Evolutionary conservation across 2,113 vertebrate genomes (phyloP).

Genomic region (Apistogramma diplotaenia): DNA sequence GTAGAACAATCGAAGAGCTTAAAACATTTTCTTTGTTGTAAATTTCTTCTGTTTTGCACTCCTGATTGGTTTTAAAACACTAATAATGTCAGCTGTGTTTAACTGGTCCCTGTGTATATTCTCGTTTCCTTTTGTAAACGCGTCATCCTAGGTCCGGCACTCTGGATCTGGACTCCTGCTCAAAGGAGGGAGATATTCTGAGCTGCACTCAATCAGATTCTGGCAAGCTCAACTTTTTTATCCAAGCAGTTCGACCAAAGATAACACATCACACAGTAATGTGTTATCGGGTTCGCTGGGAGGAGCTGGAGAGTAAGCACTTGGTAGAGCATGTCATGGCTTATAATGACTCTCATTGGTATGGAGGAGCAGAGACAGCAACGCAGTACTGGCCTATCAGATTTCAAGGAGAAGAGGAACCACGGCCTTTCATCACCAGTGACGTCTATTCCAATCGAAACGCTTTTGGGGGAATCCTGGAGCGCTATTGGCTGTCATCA

Average conservation of each 20-base stretch:
- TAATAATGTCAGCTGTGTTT: background rate
- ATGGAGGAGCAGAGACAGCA: slow-evolving; percentile 89
- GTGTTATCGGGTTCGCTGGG: slow-evolving; percentile 96
- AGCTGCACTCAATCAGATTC: slow-evolving; percentile 81
- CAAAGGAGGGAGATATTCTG: slow-evolving; percentile 81
- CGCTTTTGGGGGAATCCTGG: slow-evolving; percentile 89
- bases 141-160: slow-evolving; percentile 74
- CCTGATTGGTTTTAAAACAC: background rate
- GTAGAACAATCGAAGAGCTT: background rate
- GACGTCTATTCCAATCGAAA: slow-evolving; percentile 86
- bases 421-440: slow-evolving; percentile 89
- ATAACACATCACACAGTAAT: slow-evolving; percentile 80
- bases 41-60: background rate
- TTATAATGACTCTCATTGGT: slow-evolving; percentile 90
- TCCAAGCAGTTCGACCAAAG: slow-evolving; percentile 86
- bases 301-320: slow-evolving; percentile 77
- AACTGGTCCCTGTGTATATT: background rate
- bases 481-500: slow-evolving; percentile 96
- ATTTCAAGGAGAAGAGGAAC: slow-evolving; percentile 84
- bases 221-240: slow-evolving; percentile 90
- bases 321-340: slow-evolving; percentile 90
- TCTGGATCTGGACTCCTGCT: slow-evolving; percentile 90
- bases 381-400: slow-evolving; percentile 91
- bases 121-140: background rate
- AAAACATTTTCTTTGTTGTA: background rate